Evolutionary conservation across 2,888 invertebrate species (phyloP), one percentile per base, ranked within the genome.

Genomic region (Thelaira solivaga): DNA sequence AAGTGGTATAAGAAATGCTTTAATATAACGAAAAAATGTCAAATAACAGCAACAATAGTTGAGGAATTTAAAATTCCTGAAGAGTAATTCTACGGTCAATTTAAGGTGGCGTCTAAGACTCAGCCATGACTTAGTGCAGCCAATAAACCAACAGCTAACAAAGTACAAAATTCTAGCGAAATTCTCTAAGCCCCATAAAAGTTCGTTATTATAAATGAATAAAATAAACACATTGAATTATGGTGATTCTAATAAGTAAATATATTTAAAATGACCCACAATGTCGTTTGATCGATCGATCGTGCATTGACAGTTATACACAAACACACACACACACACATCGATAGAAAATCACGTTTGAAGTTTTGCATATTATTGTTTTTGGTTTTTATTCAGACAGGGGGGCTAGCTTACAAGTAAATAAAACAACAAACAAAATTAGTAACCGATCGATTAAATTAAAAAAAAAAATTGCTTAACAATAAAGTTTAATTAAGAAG

Each of bases 191-290:
- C 13, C 18, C 62, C 45, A 6, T 5, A 31, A 29, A 18, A 39
- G 64, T 22, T 24, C n/a, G 8, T 43, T 22, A 7, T 16, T 6
- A 41, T n/a, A 53, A 53, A 22, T 26, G 20, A 34, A 55, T 24
- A 24, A 18, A 29, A 10, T 41, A n/a, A n/a, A n/a, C n/a, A n/a
- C n/a, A 10, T 43, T 45, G 24, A 11, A 45, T 11, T 36, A 6
- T 2, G 18, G 16, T 22, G 39, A 55, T 39, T 36, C n/a, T 39
- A 45, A 26, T 69, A 6, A 55, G 51, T 67, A 49, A n/a, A n/a
- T n/a, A n/a, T n/a, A n/a, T n/a, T n/a, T 6, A 39, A 49, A 73
- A 73, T 69, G 77, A 74, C 73, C 78, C 69, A 74, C 69, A 74
- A 78, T 77, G 62, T 43, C 49, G 29, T 3, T 24, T 31, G 36